Percentiles rank a stretch among this genome's conserved stretches.
Conservation (phyloP, 2,113 vertebrate species). For the Dromas ardeola region DNA sequence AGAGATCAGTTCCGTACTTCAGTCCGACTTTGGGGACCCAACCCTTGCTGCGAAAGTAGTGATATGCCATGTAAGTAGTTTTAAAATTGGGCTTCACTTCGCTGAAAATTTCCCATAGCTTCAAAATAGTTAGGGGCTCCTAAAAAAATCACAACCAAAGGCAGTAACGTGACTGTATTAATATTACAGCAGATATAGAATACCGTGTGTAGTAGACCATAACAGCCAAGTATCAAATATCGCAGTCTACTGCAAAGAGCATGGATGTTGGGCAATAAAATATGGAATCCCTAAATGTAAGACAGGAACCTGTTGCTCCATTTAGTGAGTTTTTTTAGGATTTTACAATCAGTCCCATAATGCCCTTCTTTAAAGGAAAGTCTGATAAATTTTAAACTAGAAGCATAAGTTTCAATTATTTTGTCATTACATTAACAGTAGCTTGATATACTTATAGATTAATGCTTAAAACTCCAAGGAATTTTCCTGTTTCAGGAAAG, state of each 20-base stretch:
- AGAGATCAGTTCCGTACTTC: slow-evolving; percentile 90
- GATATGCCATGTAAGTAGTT: slow-evolving; percentile 87
- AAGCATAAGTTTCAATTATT: not conserved
- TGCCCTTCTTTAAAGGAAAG: not conserved
- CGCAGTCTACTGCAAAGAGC: not conserved
- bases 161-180: not conserved
- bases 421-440: not conserved
- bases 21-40: slow-evolving; percentile 94
- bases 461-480: not conserved
- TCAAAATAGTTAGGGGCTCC: slow-evolving; percentile 80
- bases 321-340: not conserved
- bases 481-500: not conserved
- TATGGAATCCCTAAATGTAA: not conserved
- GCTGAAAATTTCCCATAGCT: slow-evolving; percentile 84
- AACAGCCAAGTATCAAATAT: not conserved
- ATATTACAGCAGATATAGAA: not conserved
- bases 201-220: not conserved
- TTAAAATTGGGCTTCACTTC: slow-evolving; percentile 80
- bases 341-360: not conserved
- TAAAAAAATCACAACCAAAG: slow-evolving; percentile 35
- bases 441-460: not conserved
- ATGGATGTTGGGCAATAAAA: rapidly evolving
- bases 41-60: slow-evolving; percentile 89
- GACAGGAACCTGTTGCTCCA: not conserved
- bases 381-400: not conserved